Conservation (phyloP, 2,113 vertebrate genomes). For the Anthoscopus minutus region DNA sequence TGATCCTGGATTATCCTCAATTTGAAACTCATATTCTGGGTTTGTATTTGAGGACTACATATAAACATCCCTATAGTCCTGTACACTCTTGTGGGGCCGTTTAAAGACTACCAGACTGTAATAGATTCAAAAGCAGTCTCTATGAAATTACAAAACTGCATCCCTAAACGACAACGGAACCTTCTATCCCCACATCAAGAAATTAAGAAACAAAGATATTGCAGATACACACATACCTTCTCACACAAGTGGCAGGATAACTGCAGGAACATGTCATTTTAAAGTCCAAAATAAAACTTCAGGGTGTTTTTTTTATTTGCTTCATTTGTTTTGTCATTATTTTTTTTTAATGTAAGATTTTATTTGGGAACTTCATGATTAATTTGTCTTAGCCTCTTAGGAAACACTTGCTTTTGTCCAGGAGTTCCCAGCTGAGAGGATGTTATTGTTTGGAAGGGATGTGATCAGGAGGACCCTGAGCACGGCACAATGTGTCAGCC, state of each 20-base stretch:
- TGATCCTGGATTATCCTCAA: background rate
- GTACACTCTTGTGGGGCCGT: background rate
- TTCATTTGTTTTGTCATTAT: background rate
- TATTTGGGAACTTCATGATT: background rate
- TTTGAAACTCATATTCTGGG: background rate
- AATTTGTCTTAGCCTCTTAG: background rate
- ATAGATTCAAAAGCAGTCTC: background rate
- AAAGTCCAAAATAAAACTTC: background rate
- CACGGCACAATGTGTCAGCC: background rate
- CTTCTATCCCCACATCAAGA: background rate
- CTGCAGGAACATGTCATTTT: background rate
- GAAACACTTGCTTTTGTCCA: background rate
- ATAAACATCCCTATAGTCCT: background rate
- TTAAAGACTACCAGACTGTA: background rate
- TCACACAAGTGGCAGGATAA: background rate
- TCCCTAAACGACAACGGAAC: background rate
- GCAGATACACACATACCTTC: background rate
- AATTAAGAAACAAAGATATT: background rate
- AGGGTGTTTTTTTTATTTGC: background rate
- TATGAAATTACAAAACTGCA: background rate
- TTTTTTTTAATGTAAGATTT: background rate
- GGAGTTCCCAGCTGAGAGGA: constrained; percentile 57
- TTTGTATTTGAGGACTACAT: background rate
- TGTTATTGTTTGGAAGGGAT: constrained; percentile 64
- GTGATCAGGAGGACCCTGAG: background rate